A percentile compares a stretch with the other conserved stretches of the same genome.
These are phyloP conservation scores for Pseudococcus viburni DNA, from an alignment of 2,888 invertebrate genomes.

Conservation along the genomic window DNA sequence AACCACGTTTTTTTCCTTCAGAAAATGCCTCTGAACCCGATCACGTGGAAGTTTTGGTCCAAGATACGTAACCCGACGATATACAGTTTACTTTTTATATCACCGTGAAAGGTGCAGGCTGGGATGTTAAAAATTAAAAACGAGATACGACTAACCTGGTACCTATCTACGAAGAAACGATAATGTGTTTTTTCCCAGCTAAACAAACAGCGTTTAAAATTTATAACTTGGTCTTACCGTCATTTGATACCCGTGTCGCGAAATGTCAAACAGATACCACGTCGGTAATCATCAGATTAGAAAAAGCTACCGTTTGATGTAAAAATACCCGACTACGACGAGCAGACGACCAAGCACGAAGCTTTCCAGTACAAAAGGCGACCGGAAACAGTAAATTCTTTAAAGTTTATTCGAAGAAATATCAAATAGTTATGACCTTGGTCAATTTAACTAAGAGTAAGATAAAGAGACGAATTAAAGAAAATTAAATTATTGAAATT, in stretches of 20 bases:
- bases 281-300: conserved; percentile 1
- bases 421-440: conserved; percentile 48
- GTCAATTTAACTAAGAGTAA: conserved; percentile 24
- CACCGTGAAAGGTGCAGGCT: not conserved
- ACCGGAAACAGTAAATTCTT: conserved; percentile 27
- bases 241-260: not conserved
- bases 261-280: conserved; percentile 35
- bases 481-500: conserved; percentile 52
- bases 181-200: conserved; percentile 18
- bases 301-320: conserved; percentile 5
- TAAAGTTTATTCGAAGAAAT: not conserved
- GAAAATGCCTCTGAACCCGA: too few relatives aligned
- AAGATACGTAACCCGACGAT: too few relatives aligned
- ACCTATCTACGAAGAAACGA: conserved; percentile 8
- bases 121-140: not conserved
- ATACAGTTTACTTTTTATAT: not conserved
- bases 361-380: not conserved
- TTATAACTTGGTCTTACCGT: conserved; percentile 15
- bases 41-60: too few relatives aligned
- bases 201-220: conserved; percentile 41
- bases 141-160: not conserved
- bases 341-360: not conserved
- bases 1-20: too few relatives aligned
- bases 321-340: not conserved
- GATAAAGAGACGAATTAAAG: conserved; percentile 30